Base-by-base conservation (phyloP, 2,113 vertebrate genomes). In the Brienomyrus brachyistius region DNA sequence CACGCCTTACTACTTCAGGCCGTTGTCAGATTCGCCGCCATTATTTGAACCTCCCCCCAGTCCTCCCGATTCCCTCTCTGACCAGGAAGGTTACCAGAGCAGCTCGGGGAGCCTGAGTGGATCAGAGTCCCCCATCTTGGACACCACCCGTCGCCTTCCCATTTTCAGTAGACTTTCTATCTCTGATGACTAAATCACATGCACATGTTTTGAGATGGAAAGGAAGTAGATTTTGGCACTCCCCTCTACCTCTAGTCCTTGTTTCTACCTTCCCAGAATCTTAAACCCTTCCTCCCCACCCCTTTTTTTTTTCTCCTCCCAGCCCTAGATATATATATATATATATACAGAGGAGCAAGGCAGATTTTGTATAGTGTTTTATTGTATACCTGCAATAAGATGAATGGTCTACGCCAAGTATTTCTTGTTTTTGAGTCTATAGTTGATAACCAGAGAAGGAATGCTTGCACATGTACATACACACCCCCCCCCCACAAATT, bases 151-250 rank as follows among this genome's bases (percentile, higher is more conserved):
- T 94, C 97, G 98, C 94, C 97, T 99, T 91, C 98, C 98, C 94
- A 99, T 99, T 96, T 99, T 99, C 96, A 99, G 98, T 97, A 98
- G 98, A 97, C 98, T 99, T 91, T 99, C 98, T 94, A 98, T 98
- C 96, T 99, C 98, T 1, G 98, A 99, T 13, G 98, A 99, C 93
- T 99, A 98, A 95, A 92, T 89, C 43, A 88, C 91, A 86, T 35
- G 48, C 52, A 74, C 92, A 91, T 88, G 91, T 91, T 91, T 84
- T 80, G 74, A 91, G 89, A 91, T 92, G 62, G 91, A 92, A 91
- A 94, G 90, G 93, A 92, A 93, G 91, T 92, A 91, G 93, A 74
- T 56, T 62, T 92, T 90, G 93, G 93, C 95, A 94, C 94, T 94
- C 93, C 94, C 93, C 93, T 93, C 93, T 94, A 94, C 93, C 94